Base-by-base conservation (phyloP, 2,797 vertebrate species). In the Leuciscus waleckii region DNA sequence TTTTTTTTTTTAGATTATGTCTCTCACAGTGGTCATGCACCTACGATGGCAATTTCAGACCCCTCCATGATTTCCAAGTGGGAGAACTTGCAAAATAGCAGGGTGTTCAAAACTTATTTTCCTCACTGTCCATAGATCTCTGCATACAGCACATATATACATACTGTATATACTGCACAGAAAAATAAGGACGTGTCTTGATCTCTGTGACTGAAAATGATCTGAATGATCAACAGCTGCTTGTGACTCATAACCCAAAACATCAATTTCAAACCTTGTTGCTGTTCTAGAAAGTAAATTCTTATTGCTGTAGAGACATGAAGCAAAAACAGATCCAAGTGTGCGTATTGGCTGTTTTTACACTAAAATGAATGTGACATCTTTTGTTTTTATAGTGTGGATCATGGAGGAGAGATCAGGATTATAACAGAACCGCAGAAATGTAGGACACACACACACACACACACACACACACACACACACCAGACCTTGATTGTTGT, bases 371-470 rank as follows among this genome's bases (percentile, higher is more conserved):
- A 49, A 0, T 46, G 43, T 46, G 43, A 46, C 13, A 17, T 49
- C 8, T 23, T 58, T 23, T 58, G 7, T n/a, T 51, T 58, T 23
- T 26, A 13, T 43, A 71, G 69, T 71, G 1, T 71, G 23, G 21
- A 71, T 26, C 39, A 43, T 43, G 23, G 11, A n/a, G 39, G 69
- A 26, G 6, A 3, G 6, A 14, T n/a, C 11, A 71, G 39, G 2
- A 43, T 43, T 43, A 43, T 1, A 43, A 0, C 6, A n/a, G 23
- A 32, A 43, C 23, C 2, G 37, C 23, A 71, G 5, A 43, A 71
- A 71, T 71, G 69, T 71, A 71, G 13, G 39, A 37, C 17, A 68
- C 32, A 37, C 63, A 65, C 14, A 67, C 32, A 67, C 63, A 67
- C 61, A 63, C 14, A 37, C 37, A 37, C 37, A 37, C 37, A 67